Evolutionary conservation across 2,888 invertebrate genomes (phyloP), one percentile per base, ranked within the genome.

Genomic region (Philhelius pedissequus): DNA sequence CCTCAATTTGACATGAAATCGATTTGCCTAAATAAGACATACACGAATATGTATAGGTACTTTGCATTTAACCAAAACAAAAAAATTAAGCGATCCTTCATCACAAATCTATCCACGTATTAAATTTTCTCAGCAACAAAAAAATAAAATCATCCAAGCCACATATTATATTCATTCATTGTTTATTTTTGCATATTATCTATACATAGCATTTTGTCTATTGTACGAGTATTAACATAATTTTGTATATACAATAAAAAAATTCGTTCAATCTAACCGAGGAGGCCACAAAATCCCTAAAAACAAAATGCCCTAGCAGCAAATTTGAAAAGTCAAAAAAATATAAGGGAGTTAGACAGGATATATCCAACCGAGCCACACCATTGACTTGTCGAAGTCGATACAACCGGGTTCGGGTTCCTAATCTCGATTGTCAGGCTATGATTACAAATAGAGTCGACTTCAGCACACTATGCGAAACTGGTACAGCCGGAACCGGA

Each of bases 321-420:
- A 48, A 50, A 70, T 76, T 80, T 68, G 45, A 62, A 30, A 56
- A 76, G 40, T 11, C 22, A 52, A 80, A n/a, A 15, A 22, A 32
- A n/a, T 15, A 15, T n/a, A 20, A 8, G 15, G 9, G 3, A 30
- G 38, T 27, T 25, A 48, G 54, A 15, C n/a, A n/a, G n/a, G n/a
- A n/a, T n/a, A 43, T 8, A 25, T 25, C 22, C 32, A n/a, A 68
- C 7, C 18, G 38, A 38, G 66, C 13, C 20, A 69, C 54, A 30
- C 30, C 52, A 77, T 82, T 81, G 81, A 82, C 81, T 82, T 82
- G 77, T 82, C 82, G 82, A 71, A 77, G 77, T 82, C 82, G 82
- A 71, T 77, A 82, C 68, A 77, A 82, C 60, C 66, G 43, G 48
- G 66, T 68, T 66, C 66, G 43, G 48, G 66, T 68, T 66, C 60